phyloP scores from a whole-genome alignment of 1,140 invertebrate genomes.

The Augochlora pura region DNA sequence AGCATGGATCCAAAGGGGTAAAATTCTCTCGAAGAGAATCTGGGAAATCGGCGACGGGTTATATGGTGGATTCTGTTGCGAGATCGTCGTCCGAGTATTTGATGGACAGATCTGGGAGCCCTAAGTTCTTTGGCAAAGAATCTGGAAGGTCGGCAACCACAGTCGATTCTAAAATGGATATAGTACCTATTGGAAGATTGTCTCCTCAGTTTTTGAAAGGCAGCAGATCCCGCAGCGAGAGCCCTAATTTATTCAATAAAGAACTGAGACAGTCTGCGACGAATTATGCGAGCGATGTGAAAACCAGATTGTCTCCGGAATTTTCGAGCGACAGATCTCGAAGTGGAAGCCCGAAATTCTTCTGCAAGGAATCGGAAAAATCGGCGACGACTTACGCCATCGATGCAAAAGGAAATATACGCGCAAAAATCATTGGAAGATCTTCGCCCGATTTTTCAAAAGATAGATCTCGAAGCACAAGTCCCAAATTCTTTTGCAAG shows the following conservation, averaged over 20 bases:
- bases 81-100: no score
- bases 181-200: background rate
- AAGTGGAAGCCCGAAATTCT: conserved; percentile 10
- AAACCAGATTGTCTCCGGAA: background rate
- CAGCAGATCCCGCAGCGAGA: background rate
- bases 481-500: conserved; percentile 14
- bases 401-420: background rate
- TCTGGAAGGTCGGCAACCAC: background rate
- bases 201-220: background rate
- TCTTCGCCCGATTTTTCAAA: no score
- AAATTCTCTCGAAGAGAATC: no score
- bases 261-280: conserved; percentile 18
- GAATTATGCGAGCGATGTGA: background rate
- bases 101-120: background rate
- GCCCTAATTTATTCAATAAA: conserved; percentile 17
- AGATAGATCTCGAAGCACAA: background rate
- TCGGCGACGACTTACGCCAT: background rate
- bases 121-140: background rate
- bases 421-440: no score
- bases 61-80: no score
- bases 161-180: no score
- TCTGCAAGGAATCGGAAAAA: background rate
- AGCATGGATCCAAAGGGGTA: background rate
- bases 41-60: no score
- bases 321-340: background rate